Base-by-base conservation (phyloP, 2,113 vertebrate genomes). In the Aspidoscelis tigris region DNA sequence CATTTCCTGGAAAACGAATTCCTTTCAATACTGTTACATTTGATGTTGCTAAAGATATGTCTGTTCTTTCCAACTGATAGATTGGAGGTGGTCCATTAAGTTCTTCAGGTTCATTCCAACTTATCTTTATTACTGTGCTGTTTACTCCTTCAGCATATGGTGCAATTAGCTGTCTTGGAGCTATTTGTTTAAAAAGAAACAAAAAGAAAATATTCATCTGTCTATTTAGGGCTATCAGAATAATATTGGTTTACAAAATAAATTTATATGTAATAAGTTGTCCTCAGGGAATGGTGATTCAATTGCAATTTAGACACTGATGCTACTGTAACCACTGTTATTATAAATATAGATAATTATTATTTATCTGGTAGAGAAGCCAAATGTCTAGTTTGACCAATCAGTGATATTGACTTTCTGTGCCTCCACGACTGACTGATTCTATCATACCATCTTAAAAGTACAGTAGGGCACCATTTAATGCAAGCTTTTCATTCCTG, bases 21-120 rank as follows among this genome's bases (percentile, higher is more conserved):
- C 97, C 97, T 94, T 96, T 97, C 65, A 89, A 91, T 87, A 97
- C 92, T 75, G 88, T 90, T 81, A 91, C 83, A 77, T 10, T 83
- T 0, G 95, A 90, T 68, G 96, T 93, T n/a, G 96, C 94, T 24
- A 98, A 94, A 65, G 98, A 98, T 3, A 96, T 78, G 76, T 97
- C 96, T 70, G 94, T 97, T 86, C 98, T 96, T 89, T 99, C 98
- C 86, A 99, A 91, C 81, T 97, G 97, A 91, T 98, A 98, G 4
- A 96, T 10, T 58, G 98, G 97, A 50, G 92, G 80, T 71, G 97
- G 97, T 2, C 98, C 97, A 76, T 99, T 98, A 80, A 97, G 92
- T 85, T 97, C 93, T 39, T 89, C 87, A 18, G 98, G 98, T 50
- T 94, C 92, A 21, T 95, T 89, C 98, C 98, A 99, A 44, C 78